Evolutionary conservation across 2,113 vertebrate species (phyloP).

Genomic region (Corythoichthys intestinalis): DNA sequence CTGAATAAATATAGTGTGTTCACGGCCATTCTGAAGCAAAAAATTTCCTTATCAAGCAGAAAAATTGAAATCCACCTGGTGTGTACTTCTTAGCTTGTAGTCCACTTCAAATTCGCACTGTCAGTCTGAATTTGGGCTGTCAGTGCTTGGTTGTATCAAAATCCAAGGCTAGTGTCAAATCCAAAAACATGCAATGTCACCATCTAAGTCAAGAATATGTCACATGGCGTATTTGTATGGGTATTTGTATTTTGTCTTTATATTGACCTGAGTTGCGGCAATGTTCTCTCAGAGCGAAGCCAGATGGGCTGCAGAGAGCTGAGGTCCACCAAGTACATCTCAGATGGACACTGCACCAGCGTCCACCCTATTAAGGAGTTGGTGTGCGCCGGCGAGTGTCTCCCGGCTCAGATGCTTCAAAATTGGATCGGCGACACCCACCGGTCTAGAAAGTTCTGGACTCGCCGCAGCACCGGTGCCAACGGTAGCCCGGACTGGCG

Average conservation of each 20-base stretch:
- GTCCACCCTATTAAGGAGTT: constrained; percentile 89
- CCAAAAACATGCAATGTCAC: too few species aligned
- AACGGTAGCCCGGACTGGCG: constrained; percentile 83
- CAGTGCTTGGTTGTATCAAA: too few species aligned
- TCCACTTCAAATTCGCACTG: too few species aligned
- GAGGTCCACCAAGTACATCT: constrained; percentile 93
- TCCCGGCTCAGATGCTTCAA: constrained; percentile 86
- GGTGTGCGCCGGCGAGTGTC: constrained; percentile 91
- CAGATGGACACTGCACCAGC: constrained; percentile 92
- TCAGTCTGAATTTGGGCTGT: too few species aligned
- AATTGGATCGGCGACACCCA: constrained; percentile 84
- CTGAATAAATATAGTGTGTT: too few species aligned
- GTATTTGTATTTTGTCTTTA: neutral
- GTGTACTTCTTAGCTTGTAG: too few species aligned
- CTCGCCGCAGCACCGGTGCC: constrained; percentile 69
- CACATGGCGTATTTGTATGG: neutral
- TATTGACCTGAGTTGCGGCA: neutral
- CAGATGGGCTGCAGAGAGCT: constrained; percentile 90
- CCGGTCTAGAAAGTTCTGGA: constrained; percentile 67
- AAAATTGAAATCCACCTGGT: too few species aligned
- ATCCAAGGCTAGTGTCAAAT: too few species aligned
- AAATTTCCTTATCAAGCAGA: too few species aligned
- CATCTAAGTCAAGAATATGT: too few species aligned
- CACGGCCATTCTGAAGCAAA: too few species aligned
- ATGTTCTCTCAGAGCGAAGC: constrained; percentile 68